Base-by-base conservation (phyloP, 1,140 invertebrate genomes). In the Antheraea pernyi region DNA sequence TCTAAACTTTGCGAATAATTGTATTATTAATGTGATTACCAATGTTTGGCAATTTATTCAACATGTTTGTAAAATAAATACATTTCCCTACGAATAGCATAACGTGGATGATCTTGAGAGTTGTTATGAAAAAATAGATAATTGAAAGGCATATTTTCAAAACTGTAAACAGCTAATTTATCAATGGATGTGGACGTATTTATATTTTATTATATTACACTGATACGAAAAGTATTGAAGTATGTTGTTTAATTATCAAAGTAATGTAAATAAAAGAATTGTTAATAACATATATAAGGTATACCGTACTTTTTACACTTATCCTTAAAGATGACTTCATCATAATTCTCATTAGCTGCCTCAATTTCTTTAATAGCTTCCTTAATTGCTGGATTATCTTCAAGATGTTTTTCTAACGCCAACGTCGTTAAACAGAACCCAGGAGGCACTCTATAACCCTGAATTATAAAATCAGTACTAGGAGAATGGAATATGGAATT, bases 341-440 rank as follows among this genome's bases (percentile, higher is more conserved):
- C 80, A 61, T 89, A 91, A 68, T 89, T 71, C 68, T 78, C 79
- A 73, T 84, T 89, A 39, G 86, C 80, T 39, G 78, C 72, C 67
- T 86, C 82, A 18, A 94, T 91, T 30, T 84, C 79, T 39, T 78
- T 4, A 19, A 94, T 82, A 59, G 87, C 82, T 11, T 83, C 63
- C 53, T 79, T 68, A 46, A 95, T 76, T 59, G 82, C 71, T 13
- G 80, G 71, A 68, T 87, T 90, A 71, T 11, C 69, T 64, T 84
- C 87, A 46, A 95, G 68, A 73, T 95, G 94, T 39, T 84, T 81
- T 22, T 94, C 86, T 46, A 95, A 93, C 2, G 95, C 94, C 59
- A 82, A 75, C 0, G 92, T 91, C 3, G 95, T 95, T 0, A 96
- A 67, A 71, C 95, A 95, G 72, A 95, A 94, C 19, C 95, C 95